Base-by-base conservation (phyloP, 2,797 vertebrate species). In the Hydrocynus forskahlii region DNA sequence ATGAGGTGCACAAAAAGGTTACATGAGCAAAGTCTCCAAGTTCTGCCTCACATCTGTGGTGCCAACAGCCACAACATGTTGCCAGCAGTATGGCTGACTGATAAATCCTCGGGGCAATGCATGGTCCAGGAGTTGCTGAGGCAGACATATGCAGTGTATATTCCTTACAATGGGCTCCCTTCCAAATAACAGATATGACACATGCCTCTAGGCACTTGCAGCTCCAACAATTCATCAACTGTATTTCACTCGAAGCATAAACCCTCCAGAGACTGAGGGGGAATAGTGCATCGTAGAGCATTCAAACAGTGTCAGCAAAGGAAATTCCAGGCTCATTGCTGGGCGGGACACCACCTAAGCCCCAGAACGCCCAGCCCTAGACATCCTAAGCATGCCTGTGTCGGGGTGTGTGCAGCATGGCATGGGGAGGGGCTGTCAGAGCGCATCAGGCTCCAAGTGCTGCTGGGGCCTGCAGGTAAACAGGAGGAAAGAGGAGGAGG, bases 401-500 rank as follows among this genome's bases (percentile, higher is more conserved):
- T 74, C 25, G 38, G 66, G 76, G 76, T 67, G 50, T 66, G 62
- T 45, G 55, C 17, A 64, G 69, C 71, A 16, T 80, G 54, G 52
- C 66, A 68, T 54, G 81, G 75, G 78, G 40, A 59, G 63, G 88
- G 79, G 87, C 88, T 89, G 88, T 89, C 70, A 84, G 87, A 89
- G 83, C 87, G 79, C 88, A 91, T 88, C 87, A 87, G 86, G 86
- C 86, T 88, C 80, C 75, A 7, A 70, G 71, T 78, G 63, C 55
- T 29, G 12, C 43, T 59, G 80, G 82, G 79, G 79, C 89, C 91
- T 87, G 89, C 89, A 90, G 89, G 90, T 91, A 91, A 92, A 92
- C 88, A 88, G 90, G 86, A 91, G 89, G 87, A 86, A 19, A 89
- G 91, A 90, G 88, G 86, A 88, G 86, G 88, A 86, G 88, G 83